Conservation (phyloP, 2,797 vertebrate species). For the Sternotherus odoratus region DNA sequence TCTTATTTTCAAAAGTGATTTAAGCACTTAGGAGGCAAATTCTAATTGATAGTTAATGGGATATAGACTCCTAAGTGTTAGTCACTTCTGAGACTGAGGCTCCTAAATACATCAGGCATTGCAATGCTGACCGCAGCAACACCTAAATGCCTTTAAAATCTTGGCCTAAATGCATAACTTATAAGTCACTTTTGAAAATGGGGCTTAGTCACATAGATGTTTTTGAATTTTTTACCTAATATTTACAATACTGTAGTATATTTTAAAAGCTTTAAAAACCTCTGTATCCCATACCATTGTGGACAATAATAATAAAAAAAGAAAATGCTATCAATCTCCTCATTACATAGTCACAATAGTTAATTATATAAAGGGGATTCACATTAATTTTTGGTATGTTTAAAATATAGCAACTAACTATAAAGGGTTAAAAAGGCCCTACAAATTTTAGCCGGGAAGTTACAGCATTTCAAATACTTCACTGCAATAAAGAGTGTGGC, state of each 20-base stretch:
- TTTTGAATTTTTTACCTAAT: background rate
- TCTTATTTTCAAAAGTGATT: no score
- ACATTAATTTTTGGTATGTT: constrained; percentile 11
- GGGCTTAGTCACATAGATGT: background rate
- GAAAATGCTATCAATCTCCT: constrained; percentile 20
- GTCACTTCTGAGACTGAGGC: no score
- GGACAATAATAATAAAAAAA: constrained; percentile 23
- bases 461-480: constrained; percentile 26
- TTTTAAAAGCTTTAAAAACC: constrained; percentile 40
- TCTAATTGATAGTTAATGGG: no score
- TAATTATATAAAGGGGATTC: constrained; percentile 13
- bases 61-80: no score
- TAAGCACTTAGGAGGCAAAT: no score
- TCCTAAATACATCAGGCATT: background rate
- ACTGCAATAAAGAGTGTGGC: constrained; percentile 24
- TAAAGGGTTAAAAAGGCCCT: background rate
- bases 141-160: no score
- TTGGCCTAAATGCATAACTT: no score
- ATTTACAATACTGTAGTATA: constrained; percentile 14
- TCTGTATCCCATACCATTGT: constrained; percentile 5
- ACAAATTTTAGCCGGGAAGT: constrained; percentile 30
- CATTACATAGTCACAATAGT: constrained; percentile 19
- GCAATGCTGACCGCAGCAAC: background rate
- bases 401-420: background rate
- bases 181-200: background rate